Evolutionary conservation across 2,113 vertebrate genomes (phyloP).

Genomic region (Psophia crepitans): DNA sequence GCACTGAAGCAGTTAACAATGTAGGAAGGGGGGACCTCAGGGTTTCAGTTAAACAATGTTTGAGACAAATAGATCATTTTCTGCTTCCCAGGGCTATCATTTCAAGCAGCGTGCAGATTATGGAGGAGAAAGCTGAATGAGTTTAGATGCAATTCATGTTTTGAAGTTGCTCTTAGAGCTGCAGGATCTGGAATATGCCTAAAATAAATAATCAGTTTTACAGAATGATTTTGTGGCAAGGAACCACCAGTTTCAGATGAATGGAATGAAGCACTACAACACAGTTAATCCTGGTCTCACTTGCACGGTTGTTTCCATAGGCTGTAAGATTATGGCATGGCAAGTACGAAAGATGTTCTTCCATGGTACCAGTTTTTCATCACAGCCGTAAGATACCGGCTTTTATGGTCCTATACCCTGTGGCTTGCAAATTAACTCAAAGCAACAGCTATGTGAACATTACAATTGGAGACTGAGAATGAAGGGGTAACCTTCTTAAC

Average conservation of each 20-base stretch:
- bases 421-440: not conserved
- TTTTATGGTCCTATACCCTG: not conserved
- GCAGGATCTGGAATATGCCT: not conserved
- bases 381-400: not conserved
- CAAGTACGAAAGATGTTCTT: not conserved
- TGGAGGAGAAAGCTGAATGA: not conserved
- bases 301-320: not conserved
- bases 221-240: not conserved
- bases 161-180: not conserved
- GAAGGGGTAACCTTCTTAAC: not conserved
- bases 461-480: not conserved
- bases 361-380: not conserved
- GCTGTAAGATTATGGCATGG: not conserved
- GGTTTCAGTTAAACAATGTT: not conserved
- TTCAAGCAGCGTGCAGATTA: not conserved
- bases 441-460: not conserved
- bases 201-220: not conserved
- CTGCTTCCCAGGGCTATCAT: not conserved
- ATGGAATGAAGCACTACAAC: not conserved
- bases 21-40: not conserved
- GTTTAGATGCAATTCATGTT: not conserved
- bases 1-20: not conserved
- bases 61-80: not conserved
- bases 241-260: not conserved
- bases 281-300: not conserved